Conservation (phyloP, 2,113 vertebrate genomes). For the Sorex fumeus region DNA sequence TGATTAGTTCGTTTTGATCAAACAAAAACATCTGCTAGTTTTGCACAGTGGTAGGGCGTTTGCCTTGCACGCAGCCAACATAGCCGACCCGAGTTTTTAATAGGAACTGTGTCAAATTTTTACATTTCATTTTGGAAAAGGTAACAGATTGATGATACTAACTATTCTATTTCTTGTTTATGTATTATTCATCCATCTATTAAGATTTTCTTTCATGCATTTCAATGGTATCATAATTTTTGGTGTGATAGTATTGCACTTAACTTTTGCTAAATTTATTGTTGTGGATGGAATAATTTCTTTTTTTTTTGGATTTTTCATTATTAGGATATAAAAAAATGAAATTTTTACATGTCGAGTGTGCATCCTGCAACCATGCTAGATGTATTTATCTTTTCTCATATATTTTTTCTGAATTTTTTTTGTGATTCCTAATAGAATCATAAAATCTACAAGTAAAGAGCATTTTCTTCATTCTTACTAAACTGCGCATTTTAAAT, state of each 20-base stretch:
- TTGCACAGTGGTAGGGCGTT: too few species aligned
- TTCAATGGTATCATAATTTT: neutral
- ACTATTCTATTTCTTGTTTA: neutral
- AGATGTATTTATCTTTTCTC: neutral
- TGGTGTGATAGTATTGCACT: neutral
- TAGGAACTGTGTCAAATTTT: neutral
- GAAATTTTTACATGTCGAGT: neutral
- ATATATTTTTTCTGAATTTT: too few species aligned
- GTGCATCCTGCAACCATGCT: neutral
- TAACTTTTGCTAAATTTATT: constrained; percentile 13
- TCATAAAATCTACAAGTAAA: neutral
- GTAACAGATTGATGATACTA: neutral
- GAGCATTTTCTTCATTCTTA: neutral
- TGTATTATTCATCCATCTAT: neutral
- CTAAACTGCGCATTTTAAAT: neutral
- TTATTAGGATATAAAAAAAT: neutral
- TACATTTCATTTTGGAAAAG: neutral
- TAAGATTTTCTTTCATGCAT: neutral
- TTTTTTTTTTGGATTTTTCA: constrained; percentile 21
- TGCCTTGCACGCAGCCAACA: too few species aligned
- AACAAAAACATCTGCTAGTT: neutral
- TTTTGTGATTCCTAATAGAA: neutral
- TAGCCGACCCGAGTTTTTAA: too few species aligned
- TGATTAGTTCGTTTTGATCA: neutral
- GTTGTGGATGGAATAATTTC: neutral